Conservation (phyloP, 2,888 invertebrate species). For the Erebia aethiops region DNA sequence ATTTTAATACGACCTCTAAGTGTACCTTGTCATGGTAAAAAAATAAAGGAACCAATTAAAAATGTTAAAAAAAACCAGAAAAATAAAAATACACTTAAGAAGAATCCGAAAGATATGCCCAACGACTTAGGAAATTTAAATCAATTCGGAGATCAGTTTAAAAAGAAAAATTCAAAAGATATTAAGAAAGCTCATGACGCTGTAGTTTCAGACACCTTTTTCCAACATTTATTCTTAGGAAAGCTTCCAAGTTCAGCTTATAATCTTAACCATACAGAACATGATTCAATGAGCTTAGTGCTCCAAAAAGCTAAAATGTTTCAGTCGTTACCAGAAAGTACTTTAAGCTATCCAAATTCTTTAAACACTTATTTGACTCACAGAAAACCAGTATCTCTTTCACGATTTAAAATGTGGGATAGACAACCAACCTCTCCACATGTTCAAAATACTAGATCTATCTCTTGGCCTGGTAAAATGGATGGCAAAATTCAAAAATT, state of each 20-base stretch:
- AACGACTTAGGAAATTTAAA: constrained; percentile 58
- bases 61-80: constrained; percentile 54
- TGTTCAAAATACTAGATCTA: constrained; percentile 82
- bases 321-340: constrained; percentile 76
- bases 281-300: constrained; percentile 80
- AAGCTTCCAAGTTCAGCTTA: constrained; percentile 58
- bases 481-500: constrained; percentile 77
- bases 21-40: constrained; percentile 69
- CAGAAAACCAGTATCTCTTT: constrained; percentile 88
- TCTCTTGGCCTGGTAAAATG: constrained; percentile 84
- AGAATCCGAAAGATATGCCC: constrained; percentile 25
- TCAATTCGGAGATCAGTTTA: constrained; percentile 65
- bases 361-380: constrained; percentile 86
- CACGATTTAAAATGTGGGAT: constrained; percentile 87
- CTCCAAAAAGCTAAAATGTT: constrained; percentile 88
- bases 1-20: constrained; percentile 60
- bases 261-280: constrained; percentile 56
- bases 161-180: constrained; percentile 63
- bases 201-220: constrained; percentile 85
- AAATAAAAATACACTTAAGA: constrained; percentile 48
- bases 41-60: constrained; percentile 57
- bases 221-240: constrained; percentile 87
- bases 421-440: constrained; percentile 74
- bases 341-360: constrained; percentile 81
- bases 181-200: constrained; percentile 83